phyloP scores from a whole-genome alignment of 2,797 vertebrate species.

The Tolypeutes matacus region DNA sequence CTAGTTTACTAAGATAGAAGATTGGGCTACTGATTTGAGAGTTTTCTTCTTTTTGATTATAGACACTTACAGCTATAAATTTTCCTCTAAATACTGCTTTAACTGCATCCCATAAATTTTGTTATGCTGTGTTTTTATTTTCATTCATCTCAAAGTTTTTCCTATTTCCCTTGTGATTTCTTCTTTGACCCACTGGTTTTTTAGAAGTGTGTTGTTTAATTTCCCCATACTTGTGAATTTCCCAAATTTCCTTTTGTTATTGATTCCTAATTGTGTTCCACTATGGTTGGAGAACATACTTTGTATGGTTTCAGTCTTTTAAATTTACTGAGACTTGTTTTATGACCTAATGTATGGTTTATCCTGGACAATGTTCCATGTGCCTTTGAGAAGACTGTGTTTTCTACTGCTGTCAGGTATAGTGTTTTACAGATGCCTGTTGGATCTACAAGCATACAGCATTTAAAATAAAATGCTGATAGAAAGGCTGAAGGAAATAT shows the following conservation, averaged over 20 bases:
- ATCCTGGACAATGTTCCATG: not conserved
- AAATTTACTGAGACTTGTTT: constrained; percentile 32
- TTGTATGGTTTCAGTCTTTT: constrained; percentile 24
- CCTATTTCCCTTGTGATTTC: not conserved
- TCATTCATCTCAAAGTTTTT: not conserved
- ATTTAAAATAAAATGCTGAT: constrained; percentile 19
- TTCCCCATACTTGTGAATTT: not conserved
- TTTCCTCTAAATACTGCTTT: not conserved
- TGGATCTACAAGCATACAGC: not conserved
- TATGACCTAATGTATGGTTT: not conserved
- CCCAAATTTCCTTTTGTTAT: not conserved
- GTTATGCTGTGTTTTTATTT: not conserved
- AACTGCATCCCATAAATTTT: not conserved
- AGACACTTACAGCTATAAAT: not conserved
- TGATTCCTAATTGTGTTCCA: constrained; percentile 30
- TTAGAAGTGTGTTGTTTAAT: not conserved
- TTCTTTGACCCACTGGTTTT: constrained; percentile 24
- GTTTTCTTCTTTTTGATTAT: not conserved
- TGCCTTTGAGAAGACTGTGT: not conserved
- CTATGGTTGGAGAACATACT: not conserved
- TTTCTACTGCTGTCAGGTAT: not conserved
- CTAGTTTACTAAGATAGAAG: not conserved
- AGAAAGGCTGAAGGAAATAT: constrained; percentile 29
- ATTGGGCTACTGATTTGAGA: not conserved
- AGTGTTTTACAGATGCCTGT: not conserved